Evolutionary conservation across 2,888 invertebrate species (phyloP), one percentile per base, ranked within the genome.

Genomic region (Lasioglossum malachurum): DNA sequence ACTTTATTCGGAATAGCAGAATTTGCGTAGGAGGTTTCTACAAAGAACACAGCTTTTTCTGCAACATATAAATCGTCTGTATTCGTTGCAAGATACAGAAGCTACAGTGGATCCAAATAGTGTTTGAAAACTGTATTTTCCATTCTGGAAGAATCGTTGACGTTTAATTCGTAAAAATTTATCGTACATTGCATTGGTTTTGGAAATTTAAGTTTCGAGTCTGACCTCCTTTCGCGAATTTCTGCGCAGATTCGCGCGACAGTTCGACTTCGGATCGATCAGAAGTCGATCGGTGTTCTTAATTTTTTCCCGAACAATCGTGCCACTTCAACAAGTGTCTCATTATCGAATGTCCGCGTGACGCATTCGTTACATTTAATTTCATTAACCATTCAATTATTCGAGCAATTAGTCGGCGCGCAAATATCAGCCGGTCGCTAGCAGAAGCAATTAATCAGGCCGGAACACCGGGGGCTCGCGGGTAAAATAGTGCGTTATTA

Each of bases 321-420:
- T 14, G n/a, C 0, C 3, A n/a, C 16, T 14, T 16, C 57, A 57
- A 73, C 57, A 41, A 27, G 57, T 23, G 74, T 49, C 73, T 46
- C 46, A 44, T 46, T 73, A 73, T 46, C 46, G 31, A 27, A 23
- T 23, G 16, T 41, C 73, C 46, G 46, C 27, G 31, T 31, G 27
- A 49, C 19, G 53, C 38, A 44, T 14, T 31, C 31, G 31, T 41
- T 77, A n/a, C 77, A n/a, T n/a, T 41, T 19, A 49, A 78, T 71
- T 57, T 31, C 53, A 80, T 80, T 41, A 49, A 44, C 53, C 35
- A 53, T 74, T 49, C 27, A 73, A 74, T 74, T 74, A 74, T 53
- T 19, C 49, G 49, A 27, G 71, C 69, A 60, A 72, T 64, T 35
- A 67, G 41, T 78, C 44, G 16, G 53, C 60, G 60, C 60, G 71